A percentile compares a stretch with the other conserved stretches of the same genome.
Conservation (phyloP, 2,888 invertebrate species). For the Perithous albicinctus region DNA sequence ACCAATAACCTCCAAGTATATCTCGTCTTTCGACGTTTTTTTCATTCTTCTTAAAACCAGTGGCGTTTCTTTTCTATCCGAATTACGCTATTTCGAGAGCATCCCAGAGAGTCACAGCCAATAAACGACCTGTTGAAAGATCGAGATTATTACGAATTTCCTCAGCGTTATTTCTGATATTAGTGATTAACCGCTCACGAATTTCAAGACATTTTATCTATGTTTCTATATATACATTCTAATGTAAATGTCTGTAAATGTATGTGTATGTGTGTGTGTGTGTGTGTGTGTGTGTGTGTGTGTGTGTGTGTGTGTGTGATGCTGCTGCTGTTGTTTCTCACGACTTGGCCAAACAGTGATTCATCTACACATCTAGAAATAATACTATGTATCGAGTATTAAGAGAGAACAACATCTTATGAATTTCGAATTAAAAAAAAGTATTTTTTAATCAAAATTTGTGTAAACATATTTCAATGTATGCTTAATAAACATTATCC, state of each 20-base stretch:
- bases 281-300: no score
- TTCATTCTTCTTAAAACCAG: no score
- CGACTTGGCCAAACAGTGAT: constrained; percentile 80
- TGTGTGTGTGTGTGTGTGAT: not conserved
- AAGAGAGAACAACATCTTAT: no score
- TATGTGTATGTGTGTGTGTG: no score
- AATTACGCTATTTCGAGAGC: constrained; percentile 58
- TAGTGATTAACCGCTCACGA: constrained; percentile 79
- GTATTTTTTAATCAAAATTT: no score
- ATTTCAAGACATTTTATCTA: constrained; percentile 41
- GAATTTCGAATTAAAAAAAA: no score
- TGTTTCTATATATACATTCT: constrained; percentile 5
- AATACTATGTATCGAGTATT: constrained; percentile 75
- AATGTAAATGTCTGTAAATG: not conserved
- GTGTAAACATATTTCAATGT: no score
- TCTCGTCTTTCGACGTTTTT: not conserved
- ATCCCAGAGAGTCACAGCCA: constrained; percentile 20
- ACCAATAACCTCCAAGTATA: not conserved
- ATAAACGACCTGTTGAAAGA: constrained; percentile 15
- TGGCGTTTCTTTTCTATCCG: constrained; percentile 45
- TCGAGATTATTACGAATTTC: constrained; percentile 80
- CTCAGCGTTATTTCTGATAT: constrained; percentile 82
- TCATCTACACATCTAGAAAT: constrained; percentile 83
- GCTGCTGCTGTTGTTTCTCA: not conserved
- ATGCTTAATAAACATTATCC: no score